Evolutionary conservation across 2,888 invertebrate species (phyloP).

Genomic region (Bellardia bayeri): DNA sequence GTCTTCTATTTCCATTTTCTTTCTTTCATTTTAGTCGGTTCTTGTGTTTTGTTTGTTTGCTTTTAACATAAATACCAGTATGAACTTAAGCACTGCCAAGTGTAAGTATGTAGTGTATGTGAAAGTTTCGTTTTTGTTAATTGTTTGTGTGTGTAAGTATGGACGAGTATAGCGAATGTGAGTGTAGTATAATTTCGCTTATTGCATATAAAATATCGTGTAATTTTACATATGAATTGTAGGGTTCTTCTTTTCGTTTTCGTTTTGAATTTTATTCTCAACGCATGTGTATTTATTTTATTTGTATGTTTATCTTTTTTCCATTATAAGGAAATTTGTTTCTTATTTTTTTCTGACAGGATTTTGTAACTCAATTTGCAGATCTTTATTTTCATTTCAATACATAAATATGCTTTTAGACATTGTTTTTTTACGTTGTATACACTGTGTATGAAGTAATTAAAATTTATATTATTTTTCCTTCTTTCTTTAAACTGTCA

Average conservation of each 20-base stretch:
- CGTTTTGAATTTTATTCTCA: neutral
- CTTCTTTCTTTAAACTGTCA: neutral
- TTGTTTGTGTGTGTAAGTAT: slow-evolving; percentile 22
- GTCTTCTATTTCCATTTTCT: neutral
- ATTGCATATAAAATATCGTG: slow-evolving; percentile 67
- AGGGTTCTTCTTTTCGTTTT: slow-evolving; percentile 10
- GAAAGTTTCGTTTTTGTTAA: slow-evolving; percentile 2
- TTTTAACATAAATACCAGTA: neutral
- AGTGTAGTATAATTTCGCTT: slow-evolving; percentile 52
- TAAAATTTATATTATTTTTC: neutral
- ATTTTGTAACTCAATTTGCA: slow-evolving; percentile 34
- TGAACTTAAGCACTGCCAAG: neutral
- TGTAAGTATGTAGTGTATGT: slow-evolving; percentile 14
- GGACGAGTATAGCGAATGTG: slow-evolving; percentile 36
- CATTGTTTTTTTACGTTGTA: neutral
- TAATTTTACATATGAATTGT: slow-evolving; percentile 50
- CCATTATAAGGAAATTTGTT: slow-evolving; percentile 25
- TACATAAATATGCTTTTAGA: slow-evolving; percentile 27
- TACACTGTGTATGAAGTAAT: slow-evolving; percentile 11
- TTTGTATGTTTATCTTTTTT: neutral
- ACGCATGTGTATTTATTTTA: slow-evolving; percentile 25
- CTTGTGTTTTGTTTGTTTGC: slow-evolving; percentile 18
- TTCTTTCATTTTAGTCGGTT: neutral
- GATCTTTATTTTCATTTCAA: slow-evolving; percentile 5
- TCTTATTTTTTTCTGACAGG: slow-evolving; percentile 6